Evolutionary conservation across 2,888 invertebrate species (phyloP).

Genomic region (Sympetrum striolatum): DNA sequence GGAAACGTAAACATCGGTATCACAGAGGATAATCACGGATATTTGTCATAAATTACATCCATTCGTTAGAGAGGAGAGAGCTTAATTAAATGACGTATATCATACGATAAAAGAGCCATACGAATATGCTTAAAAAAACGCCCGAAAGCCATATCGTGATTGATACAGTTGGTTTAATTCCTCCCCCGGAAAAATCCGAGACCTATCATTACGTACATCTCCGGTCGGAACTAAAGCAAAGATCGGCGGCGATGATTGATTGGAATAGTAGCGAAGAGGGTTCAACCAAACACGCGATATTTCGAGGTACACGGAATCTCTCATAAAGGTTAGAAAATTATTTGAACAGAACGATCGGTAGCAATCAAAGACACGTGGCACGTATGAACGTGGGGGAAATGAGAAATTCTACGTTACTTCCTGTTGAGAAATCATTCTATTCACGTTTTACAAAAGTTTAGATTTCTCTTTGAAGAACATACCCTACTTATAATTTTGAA

Average conservation of each 20-base stretch:
- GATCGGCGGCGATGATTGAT: background rate
- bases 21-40: background rate
- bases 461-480: no score
- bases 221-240: background rate
- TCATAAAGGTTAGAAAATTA: background rate
- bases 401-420: no score
- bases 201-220: background rate
- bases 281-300: background rate
- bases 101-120: conserved; percentile 50
- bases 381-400: no score
- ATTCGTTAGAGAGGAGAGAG: background rate
- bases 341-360: background rate
- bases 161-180: background rate
- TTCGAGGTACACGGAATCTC: background rate
- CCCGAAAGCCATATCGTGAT: conserved; percentile 51
- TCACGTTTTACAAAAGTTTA: no score
- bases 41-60: background rate
- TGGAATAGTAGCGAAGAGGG: background rate
- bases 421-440: no score
- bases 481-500: no score
- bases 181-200: background rate
- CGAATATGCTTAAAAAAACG: conserved; percentile 48
- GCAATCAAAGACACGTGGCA: no score
- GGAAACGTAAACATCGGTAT: no score
- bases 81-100: background rate